A percentile compares a stretch with the other conserved stretches of the same genome.
These are phyloP conservation scores for Albula goreensis DNA, from an alignment of 2,113 vertebrate genomes.

Conservation along the genomic window DNA sequence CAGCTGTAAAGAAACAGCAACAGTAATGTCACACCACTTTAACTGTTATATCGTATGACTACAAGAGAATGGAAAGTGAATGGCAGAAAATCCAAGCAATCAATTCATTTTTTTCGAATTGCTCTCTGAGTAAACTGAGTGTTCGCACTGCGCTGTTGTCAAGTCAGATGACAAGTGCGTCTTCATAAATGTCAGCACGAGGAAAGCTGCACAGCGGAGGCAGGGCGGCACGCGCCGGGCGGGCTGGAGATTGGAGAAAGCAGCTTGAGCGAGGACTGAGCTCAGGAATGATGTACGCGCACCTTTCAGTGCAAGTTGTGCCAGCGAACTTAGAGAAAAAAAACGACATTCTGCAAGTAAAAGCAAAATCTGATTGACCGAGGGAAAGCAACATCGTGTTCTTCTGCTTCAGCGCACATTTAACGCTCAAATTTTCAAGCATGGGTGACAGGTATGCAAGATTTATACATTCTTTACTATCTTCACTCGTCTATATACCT, in stretches of 20 bases:
- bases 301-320: not conserved
- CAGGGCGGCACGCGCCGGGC: not conserved
- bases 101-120: not conserved
- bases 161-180: not conserved
- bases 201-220: not conserved
- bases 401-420: not conserved
- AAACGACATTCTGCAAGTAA: not conserved
- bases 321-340: not conserved
- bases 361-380: not conserved
- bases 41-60: too few relatives aligned
- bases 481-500: not conserved
- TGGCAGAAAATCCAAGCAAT: too few relatives aligned
- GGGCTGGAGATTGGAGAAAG: not conserved
- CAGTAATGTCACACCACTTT: too few relatives aligned
- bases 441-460: not conserved
- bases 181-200: not conserved
- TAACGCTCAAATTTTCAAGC: not conserved
- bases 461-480: not conserved
- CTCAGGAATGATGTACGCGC: not conserved
- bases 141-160: not conserved
- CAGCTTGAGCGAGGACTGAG: not conserved
- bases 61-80: too few relatives aligned
- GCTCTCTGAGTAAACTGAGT: not conserved
- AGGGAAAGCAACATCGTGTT: not conserved
- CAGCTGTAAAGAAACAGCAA: too few relatives aligned